Base-by-base conservation (phyloP, 2,797 vertebrate genomes). In the Otus scops region DNA sequence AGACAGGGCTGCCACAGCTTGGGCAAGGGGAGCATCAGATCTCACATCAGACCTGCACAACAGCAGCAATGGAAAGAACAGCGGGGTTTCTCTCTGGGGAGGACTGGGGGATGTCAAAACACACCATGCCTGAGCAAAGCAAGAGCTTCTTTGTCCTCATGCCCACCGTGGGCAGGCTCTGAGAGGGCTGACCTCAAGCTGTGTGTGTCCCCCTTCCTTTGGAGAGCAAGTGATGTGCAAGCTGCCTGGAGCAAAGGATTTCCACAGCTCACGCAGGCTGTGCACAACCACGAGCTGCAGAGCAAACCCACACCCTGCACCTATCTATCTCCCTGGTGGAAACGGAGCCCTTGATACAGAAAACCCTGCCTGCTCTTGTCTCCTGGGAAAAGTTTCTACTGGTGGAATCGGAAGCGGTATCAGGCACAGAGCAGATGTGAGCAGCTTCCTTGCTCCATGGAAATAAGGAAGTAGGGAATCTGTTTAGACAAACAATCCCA, bases 391-490 rank as follows among this genome's bases (percentile, higher is more conserved):
- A 88, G 51, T 61, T 71, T 75, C 91, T 93, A 4, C 48, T 2
- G 4, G 28, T 92, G 60, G 79, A 89, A 69, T 74, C 0, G 17
- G 89, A 93, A 75, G 80, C 0, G 3, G 43, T 84, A 78, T 96
- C 92, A 89, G 90, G 61, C 84, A 77, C 41, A 41, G 78, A 93
- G 77, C 95, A 93, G 92, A 81, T 83, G 74, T 32, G 17, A 30
- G 67, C 59, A 56, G 78, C 75, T 96, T 93, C 86, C 89, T 80
- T 0, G 4, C 76, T 90, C 54, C 41, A 32, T 43, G 74, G 76
- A 94, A 95, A 92, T 89, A 82, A 53, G 95, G 93, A 96, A 93
- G 86, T 78, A 93, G 77, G 93, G 84, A 92, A 69, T 51, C 59
- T 51, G 51, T 87, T 94, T 71, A 91, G 86, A 85, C 89, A 89